Evolutionary conservation across 1,140 invertebrate species (phyloP).

Genomic region (Pemphigus obesinymphae): DNA sequence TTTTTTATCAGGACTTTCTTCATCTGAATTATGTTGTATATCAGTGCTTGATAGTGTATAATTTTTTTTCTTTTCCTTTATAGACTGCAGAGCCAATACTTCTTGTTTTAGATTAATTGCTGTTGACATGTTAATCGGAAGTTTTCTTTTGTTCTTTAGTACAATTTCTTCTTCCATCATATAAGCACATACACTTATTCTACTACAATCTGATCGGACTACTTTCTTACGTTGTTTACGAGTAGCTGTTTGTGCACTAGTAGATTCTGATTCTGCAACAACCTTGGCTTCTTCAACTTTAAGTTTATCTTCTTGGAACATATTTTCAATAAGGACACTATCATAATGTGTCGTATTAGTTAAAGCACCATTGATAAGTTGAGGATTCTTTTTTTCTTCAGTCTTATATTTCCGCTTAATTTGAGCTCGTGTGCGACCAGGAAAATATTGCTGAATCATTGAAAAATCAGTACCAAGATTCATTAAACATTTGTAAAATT

Average conservation of each 20-base stretch:
- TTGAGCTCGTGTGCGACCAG: constrained; percentile 68
- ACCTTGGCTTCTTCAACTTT: background rate
- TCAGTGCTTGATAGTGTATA: background rate
- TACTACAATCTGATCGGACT: background rate
- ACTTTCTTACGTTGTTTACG: background rate
- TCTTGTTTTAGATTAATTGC: background rate
- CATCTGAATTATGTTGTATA: too few relatives aligned
- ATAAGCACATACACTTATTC: constrained; percentile 16
- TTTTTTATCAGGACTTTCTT: too few relatives aligned
- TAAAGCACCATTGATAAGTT: constrained; percentile 58
- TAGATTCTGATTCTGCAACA: background rate
- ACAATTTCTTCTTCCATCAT: constrained; percentile 25
- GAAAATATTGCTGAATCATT: constrained; percentile 78
- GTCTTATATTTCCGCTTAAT: constrained; percentile 74
- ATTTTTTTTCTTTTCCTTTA: constrained; percentile 12
- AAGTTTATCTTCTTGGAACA: constrained; percentile 1
- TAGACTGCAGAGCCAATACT: background rate
- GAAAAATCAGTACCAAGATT: constrained; percentile 85
- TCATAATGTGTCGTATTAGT: constrained; percentile 54
- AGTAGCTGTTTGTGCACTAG: background rate
- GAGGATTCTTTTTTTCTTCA: constrained; percentile 59
- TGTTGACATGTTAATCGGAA: background rate
- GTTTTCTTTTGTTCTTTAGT: constrained; percentile 17
- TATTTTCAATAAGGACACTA: constrained; percentile 52
- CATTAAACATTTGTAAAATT: constrained; percentile 83